These are phyloP conservation scores for Eustalomyia histrio DNA, from an alignment of 2,888 invertebrate species.

Conservation along the genomic window DNA sequence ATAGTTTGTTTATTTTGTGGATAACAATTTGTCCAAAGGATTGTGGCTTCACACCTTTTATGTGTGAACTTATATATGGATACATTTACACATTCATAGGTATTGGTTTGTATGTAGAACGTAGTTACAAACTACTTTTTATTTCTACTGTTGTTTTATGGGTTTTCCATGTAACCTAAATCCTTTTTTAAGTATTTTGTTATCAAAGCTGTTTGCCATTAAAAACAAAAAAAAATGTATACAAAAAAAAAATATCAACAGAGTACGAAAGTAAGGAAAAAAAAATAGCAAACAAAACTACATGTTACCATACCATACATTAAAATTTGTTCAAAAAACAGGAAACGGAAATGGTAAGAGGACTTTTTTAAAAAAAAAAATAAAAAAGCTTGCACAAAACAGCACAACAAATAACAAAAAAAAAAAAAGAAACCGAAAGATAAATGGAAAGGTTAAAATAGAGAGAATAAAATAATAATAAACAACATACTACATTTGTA, in stretches of 20 bases:
- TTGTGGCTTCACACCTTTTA: conserved; percentile 63
- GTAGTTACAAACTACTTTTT: conserved; percentile 11
- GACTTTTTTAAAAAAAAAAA: conserved; percentile 19
- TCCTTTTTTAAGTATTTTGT: conserved; percentile 67
- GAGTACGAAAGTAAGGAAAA: conserved; percentile 2
- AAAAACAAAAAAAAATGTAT: conserved; percentile 43
- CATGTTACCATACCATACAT: conserved; percentile 18
- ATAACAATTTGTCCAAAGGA: conserved; percentile 67
- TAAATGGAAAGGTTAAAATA: conserved; percentile 46
- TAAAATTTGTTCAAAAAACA: conserved; percentile 18
- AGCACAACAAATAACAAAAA: conserved; percentile 8
- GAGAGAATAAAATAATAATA: conserved; percentile 19
- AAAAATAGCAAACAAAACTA: conserved; percentile 15
- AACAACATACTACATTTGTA: background rate
- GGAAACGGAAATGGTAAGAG: conserved; percentile 53
- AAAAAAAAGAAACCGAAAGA: conserved; percentile 22
- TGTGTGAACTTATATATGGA: conserved; percentile 43
- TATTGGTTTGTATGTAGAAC: background rate
- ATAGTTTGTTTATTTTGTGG: conserved; percentile 66
- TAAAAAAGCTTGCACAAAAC: background rate
- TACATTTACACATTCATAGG: background rate
- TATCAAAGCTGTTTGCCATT: conserved; percentile 65
- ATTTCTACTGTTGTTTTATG: conserved; percentile 38
- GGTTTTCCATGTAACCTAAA: conserved; percentile 62
- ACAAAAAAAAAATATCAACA: conserved; percentile 11